phyloP scores from a whole-genome alignment of 2,113 vertebrate species.

The Callocephalon fimbriatum region DNA sequence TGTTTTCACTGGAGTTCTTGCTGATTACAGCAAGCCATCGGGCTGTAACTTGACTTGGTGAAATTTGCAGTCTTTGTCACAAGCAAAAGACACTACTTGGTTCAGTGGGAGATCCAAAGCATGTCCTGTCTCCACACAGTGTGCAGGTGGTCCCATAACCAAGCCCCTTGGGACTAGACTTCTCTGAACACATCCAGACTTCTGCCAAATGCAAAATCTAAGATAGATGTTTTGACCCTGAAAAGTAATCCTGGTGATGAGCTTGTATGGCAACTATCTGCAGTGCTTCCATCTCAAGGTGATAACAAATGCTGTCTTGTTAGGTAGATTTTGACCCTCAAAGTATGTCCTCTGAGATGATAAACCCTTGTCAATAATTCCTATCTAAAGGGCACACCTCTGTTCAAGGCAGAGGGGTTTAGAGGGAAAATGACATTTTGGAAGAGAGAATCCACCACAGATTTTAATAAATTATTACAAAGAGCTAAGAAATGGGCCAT shows the following conservation, averaged over 20 bases:
- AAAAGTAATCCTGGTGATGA: neutral
- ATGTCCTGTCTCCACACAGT: neutral
- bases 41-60: neutral
- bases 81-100: neutral
- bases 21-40: neutral
- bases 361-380: neutral
- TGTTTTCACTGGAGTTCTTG: neutral
- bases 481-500: neutral
- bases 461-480: neutral
- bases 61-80: neutral
- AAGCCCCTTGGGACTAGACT: neutral
- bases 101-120: neutral
- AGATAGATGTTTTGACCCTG: rapidly evolving
- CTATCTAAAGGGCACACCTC: neutral
- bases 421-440: neutral
- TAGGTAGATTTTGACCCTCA: neutral
- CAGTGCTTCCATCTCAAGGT: neutral
- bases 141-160: neutral
- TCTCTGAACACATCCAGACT: neutral
- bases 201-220: neutral
- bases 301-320: neutral
- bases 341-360: neutral
- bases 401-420: neutral
- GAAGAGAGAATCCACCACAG: neutral
- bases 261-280: neutral